A percentile compares a stretch with the other conserved stretches of the same genome.
phyloP scores from a whole-genome alignment of 2,888 invertebrate species.

The Drosophila monieri region DNA sequence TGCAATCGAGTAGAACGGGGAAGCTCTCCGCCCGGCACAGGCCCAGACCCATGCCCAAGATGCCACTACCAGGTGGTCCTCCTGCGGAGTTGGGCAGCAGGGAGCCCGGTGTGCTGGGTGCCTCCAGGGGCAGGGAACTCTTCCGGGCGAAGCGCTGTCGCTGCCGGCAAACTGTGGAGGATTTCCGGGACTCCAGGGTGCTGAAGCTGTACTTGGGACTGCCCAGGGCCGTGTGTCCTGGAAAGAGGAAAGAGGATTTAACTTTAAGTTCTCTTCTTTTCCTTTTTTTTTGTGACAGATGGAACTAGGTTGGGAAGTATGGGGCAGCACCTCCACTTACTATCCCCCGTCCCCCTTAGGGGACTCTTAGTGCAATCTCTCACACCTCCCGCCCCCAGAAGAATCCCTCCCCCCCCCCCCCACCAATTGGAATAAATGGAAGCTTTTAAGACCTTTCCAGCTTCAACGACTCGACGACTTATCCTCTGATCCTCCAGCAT shows the following conservation, averaged over 20 bases:
- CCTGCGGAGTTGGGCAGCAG: constrained; percentile 2
- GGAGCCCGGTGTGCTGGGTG: constrained; percentile 1
- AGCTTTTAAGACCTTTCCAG: constrained; percentile 39
- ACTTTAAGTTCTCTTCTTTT: too few species aligned
- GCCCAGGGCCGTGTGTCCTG: constrained; percentile 81
- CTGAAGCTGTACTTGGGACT: constrained; percentile 86
- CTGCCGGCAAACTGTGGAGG: constrained; percentile 73
- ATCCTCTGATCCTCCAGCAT: constrained; percentile 28
- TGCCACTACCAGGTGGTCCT: constrained; percentile 61
- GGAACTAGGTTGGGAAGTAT: neutral
- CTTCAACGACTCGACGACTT: constrained; percentile 6
- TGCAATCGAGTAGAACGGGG: constrained; percentile 83
- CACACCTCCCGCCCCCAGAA: constrained; percentile 8
- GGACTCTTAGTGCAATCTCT: constrained; percentile 5
- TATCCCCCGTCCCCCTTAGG: too few species aligned
- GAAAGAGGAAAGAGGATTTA: too few species aligned
- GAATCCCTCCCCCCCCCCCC: neutral
- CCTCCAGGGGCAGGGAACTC: constrained; percentile 84
- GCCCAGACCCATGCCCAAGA: constrained; percentile 71
- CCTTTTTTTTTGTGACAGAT: neutral
- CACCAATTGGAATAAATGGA: constrained; percentile 7
- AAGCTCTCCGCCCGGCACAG: constrained; percentile 83
- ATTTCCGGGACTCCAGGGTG: constrained; percentile 86
- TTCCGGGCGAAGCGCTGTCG: constrained; percentile 84
- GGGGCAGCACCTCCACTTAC: neutral